Evolutionary conservation across 2,113 vertebrate genomes (phyloP), one percentile per base, ranked within the genome.

Genomic region (Centropus unirufus): DNA sequence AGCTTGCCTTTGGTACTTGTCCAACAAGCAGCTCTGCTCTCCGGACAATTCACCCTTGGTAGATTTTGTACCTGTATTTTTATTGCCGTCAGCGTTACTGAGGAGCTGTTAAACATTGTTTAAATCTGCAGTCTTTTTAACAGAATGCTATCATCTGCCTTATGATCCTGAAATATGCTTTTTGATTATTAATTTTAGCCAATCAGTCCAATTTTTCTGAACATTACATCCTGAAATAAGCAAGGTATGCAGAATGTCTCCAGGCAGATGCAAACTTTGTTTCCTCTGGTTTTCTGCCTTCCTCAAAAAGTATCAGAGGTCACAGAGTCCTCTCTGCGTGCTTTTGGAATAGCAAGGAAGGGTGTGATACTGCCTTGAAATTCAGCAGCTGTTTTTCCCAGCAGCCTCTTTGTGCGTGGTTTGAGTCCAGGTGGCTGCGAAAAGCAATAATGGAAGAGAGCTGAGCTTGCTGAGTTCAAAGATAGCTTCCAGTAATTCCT

Each of bases 221-320:
- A 9, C 6, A 2, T 85, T 73, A 4, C 2, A 30, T 57, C 34
- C 55, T 90, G 39, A 81, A 51, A 51, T 55, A 91, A 77, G 62
- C 24, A 34, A 83, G 34, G 15, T 40, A 42, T 12, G 36, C 12
- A 34, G 36, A 59, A 29, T 14, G 17, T 58, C 39, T 90, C 39
- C 47, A 51, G 55, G 22, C 55, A 59, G 26, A 7, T 81, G 18
- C 14, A 68, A 49, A 47, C 46, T 6, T 13, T 16, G 34, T 73
- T 93, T 70, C 27, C n/a, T 66, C 22, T 73, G 62, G 86, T 85
- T 88, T 91, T 93, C 30, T 15, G 5, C 86, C 72, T 91, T 89
- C 24, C n/a, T 79, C 34, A 20, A 22, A 62, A 84, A 78, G 27
- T 52, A 15, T 14, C 39, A 20, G n/a, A 63, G 84, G 40, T 91